Base-by-base conservation (phyloP, 1,140 invertebrate genomes). In the Ectropis grisescens region DNA sequence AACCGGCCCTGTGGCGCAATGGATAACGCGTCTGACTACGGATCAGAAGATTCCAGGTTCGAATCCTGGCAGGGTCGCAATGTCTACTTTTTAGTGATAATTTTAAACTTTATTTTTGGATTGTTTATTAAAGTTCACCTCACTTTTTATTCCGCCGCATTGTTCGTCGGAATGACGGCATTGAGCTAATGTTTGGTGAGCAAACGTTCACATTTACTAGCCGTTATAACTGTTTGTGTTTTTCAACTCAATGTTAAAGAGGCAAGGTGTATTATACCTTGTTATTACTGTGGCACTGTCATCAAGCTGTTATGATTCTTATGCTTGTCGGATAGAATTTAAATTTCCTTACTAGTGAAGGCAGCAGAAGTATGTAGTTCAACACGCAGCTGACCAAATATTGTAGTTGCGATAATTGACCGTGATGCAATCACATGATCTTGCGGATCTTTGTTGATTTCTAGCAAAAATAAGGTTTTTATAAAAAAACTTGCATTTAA, bases 11-110 rank as follows among this genome's bases (percentile, higher is more conserved):
- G 90, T 92, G 90, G 90, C 90, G 91, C 90, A 92, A 93, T 86
- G 91, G 90, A 92, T 92, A 93, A 93, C 91, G 90, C 90, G 90
- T 91, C 90, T 92, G 90, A 91, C 90, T 93, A 92, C 90, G 90
- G 90, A 93, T 91, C 66, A 70, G 66, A 66, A 71, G 64, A 71
- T 69, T 68, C 66, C 66, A 75, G 70, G 70, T 75, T 72, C 71
- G 70, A 76, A 71, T 76, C 71, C 71, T 76, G 71, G 69, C 71
- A 76, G 67, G 71, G 69, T 76, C 71, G 71, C 27, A 0, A 29
- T 43, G 46, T 54, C 56, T 35, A 29, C 36, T 39, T 34, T 41
- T 4, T 26, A 26, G 2, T 26, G 10, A 26, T 41, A 14, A 7
- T 19, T 28, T 34, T 24, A 13, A 14, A 11, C 7, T 29, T 7